Conservation (phyloP, 2,797 vertebrate species). For the Brachymystax lenok region DNA sequence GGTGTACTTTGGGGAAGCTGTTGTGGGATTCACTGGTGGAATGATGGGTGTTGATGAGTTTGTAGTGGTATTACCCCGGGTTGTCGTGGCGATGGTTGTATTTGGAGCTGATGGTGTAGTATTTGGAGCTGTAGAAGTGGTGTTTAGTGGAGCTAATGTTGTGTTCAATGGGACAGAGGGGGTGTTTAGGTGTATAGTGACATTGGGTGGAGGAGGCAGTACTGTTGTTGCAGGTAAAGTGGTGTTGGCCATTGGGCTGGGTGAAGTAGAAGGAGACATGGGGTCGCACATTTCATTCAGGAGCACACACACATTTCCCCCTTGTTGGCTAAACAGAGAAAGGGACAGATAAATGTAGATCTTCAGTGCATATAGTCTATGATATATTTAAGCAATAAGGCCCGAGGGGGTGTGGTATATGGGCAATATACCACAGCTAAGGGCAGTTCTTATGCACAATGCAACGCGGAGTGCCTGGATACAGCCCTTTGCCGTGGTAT, state of each 20-base stretch:
- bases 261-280: slow-evolving; percentile 3
- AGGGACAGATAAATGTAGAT: not conserved
- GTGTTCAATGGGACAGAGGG: not conserved
- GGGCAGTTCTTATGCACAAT: too few species aligned
- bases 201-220: not conserved
- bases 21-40: not conserved
- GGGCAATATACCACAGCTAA: too few species aligned
- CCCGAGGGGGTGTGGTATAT: too few species aligned
- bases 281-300: slow-evolving; percentile 45
- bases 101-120: slow-evolving; percentile 6
- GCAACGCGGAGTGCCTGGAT: too few species aligned
- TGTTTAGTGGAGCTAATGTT: too few species aligned
- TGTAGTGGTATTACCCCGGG: not conserved
- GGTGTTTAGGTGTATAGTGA: not conserved
- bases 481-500: too few species aligned
- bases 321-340: slow-evolving; percentile 49
- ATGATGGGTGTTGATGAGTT: not conserved
- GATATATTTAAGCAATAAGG: too few species aligned
- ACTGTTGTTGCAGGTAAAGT: not conserved
- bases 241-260: slow-evolving; percentile 1
- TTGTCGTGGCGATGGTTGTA: not conserved
- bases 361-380: too few species aligned
- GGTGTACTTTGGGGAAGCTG: not conserved
- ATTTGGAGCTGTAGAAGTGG: slow-evolving; percentile 4
- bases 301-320: slow-evolving; percentile 29